Base-by-base conservation (phyloP, 64 coral and sea anemone genomes). In the Montipora cactus region DNA sequence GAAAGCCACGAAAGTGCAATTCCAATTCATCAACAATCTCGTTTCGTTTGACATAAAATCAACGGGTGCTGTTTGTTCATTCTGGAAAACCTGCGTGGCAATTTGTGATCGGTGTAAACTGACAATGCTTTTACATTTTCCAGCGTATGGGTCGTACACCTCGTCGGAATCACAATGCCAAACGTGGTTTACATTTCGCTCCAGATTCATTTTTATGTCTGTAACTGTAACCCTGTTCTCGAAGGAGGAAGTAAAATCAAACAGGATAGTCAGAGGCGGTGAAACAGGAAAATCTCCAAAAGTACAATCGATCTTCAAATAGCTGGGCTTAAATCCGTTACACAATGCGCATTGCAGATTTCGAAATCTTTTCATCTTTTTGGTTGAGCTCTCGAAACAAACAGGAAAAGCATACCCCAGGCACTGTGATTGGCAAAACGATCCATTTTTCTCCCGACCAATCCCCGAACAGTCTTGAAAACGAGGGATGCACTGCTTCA, bases 311-410 rank as follows among this genome's bases (percentile, higher is more conserved):
- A 7, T 55, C 74, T 53, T 53, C 13, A 75, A 7, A 59, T 2
- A 15, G 4, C 2, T 58, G 3, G 50, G 48, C 13, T 55, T 55
- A 55, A 55, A 55, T 55, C 51, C 51, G 51, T 76, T 22, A 59
- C 89, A 90, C 20, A 90, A 37, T 5, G 45, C 44, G 18, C 89
- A 90, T 23, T 80, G 89, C 6, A 59, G 75, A 19, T 90, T 90
- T 47, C 77, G 47, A 59, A 80, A 90, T 89, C 28, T 16, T 44
- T 2, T 10, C 0, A 55, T 55, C 51, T 7, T 55, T 0, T 1
- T 9, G 51, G 2, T 9, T 55, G 51, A 0, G 5, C 0, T 5
- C n/a, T n/a, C n/a, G 15, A 2, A 2, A 59, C 79, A 92, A 16
- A 84, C 22, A 47, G 80, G 80, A 3, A 84, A 75, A 62, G 79